Evolutionary conservation across 2,797 vertebrate genomes (phyloP), one percentile per base, ranked within the genome.

Genomic region (Oreochromis mossambicus): DNA sequence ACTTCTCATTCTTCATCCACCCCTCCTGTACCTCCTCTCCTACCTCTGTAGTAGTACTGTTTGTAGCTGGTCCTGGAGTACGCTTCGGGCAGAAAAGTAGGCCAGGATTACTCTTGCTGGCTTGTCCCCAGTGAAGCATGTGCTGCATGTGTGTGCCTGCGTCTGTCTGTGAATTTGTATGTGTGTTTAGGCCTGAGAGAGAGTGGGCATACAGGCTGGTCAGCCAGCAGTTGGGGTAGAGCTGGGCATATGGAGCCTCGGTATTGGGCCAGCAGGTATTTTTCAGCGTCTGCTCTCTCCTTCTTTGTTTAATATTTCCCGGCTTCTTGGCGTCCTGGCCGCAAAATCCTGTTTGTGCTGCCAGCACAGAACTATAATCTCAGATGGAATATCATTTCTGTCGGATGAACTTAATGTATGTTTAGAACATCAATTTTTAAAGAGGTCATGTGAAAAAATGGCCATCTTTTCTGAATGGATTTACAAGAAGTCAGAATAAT

Each of bases 41-140:
- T 54, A 85, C 86, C 79, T 87, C 85, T 63, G 86, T 87, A 86
- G 84, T 29, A 21, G 82, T 29, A 55, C 38, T 83, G 84, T 91
- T 84, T 88, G 92, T 91, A 91, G 91, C 93, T 77, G 78, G 75
- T 91, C 86, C 84, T 88, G 86, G 88, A 84, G 85, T 91, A 80
- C 34, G 94, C 96, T 95, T 86, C 89, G 81, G 94, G 95, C 94
- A 92, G 92, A 92, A 95, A 96, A 96, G 92, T 95, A 96, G 96
- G 95, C 95, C 96, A 96, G 93, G 94, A 96, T 96, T 95, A 95
- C 96, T 96, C 94, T 95, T 96, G 95, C 95, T 95, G 95, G 94
- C 95, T 96, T 96, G 95, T 96, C 94, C 96, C 94, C 93, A 96
- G 93, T 96, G 95, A 96, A 96, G 95, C 95, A 89, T 96, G 94